A percentile compares a stretch with the other conserved stretches of the same genome.
Conservation (phyloP, 1,140 invertebrate species). For the Megalonaias nervosa region DNA sequence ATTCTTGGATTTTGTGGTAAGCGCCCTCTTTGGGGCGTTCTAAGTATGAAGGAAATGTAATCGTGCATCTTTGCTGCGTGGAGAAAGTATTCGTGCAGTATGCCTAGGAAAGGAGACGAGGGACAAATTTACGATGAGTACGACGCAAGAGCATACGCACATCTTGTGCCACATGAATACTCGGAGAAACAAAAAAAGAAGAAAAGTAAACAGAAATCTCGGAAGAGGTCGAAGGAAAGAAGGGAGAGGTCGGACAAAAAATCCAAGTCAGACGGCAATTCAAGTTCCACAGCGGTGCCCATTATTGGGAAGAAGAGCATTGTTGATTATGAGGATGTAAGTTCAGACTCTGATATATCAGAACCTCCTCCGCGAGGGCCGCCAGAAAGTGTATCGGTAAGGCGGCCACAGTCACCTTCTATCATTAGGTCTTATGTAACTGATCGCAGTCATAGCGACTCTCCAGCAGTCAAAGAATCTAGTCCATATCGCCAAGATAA, state of each 20-base stretch:
- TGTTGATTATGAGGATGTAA: constrained; percentile 68
- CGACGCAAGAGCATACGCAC: constrained; percentile 62
- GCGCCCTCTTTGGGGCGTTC: not conserved
- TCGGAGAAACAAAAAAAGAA: constrained; percentile 48
- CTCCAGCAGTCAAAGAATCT: constrained; percentile 42
- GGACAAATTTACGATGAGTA: constrained; percentile 50
- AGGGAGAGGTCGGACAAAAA: constrained; percentile 20
- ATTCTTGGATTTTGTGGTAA: not conserved
- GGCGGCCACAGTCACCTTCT: constrained; percentile 52
- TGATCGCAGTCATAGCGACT: constrained; percentile 56
- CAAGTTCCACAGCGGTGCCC: constrained; percentile 9
- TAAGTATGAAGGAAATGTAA: no score
- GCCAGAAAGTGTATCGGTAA: constrained; percentile 32
- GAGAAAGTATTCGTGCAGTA: constrained; percentile 7
- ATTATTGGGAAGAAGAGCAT: constrained; percentile 35
- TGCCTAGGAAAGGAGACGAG: constrained; percentile 47
- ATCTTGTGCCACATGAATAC: constrained; percentile 47
- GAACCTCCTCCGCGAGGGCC: constrained; percentile 29
- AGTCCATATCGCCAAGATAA: constrained; percentile 42
- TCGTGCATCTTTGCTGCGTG: no score
- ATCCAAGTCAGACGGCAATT: constrained; percentile 17
- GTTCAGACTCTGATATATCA: constrained; percentile 58
- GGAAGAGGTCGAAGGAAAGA: constrained; percentile 44
- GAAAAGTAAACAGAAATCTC: constrained; percentile 49
- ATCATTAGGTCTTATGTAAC: constrained; percentile 54